Base-by-base conservation (phyloP, 2,797 vertebrate species). In the Epinephelus malabaricus region DNA sequence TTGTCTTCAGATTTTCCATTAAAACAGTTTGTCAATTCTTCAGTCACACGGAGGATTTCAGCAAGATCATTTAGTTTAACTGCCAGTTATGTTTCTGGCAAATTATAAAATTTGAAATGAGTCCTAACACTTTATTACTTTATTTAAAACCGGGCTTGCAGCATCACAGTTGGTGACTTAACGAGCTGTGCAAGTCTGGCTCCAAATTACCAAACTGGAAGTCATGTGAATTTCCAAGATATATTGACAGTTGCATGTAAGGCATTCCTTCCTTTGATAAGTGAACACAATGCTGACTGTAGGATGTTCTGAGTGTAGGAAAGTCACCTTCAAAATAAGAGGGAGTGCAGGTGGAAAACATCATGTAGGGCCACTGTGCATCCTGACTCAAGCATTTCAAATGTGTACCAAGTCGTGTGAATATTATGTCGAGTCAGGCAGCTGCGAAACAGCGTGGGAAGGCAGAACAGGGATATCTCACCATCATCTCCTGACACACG, bases 341-440 rank as follows among this genome's bases (percentile, higher is more conserved):
- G 12, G 15, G 34, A 27, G 49, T 19, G 66, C 65, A 47, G 69
- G 34, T 49, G 55, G 75, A 51, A 62, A 76, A 77, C 60, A 76
- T 84, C 69, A 75, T 68, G 63, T 56, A 5, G 66, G 64, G 82
- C 69, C 2, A n/a, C 82, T 58, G 64, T 54, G 73, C 19, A 11
- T 82, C 78, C 83, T 64, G 79, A 88, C 81, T 82, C 79, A 77
- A 65, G 45, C 74, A 23, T 86, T 87, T 84, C 51, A 73, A 88
- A 83, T 81, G 79, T 80, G 82, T n/a, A 73, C 79, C 82, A 76
- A 80, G 71, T 82, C 68, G 56, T 82, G 81, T 85, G 85, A 85
- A 88, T 83, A 82, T 87, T 86, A n/a, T 88, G 86, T 88, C 8
- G 87, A 90, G 87, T 90, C 90, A 90, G 89, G 78, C 77, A 69